These are phyloP conservation scores for Cephus cinctus DNA, from an alignment of 1,140 invertebrate genomes.

Conservation along the genomic window DNA sequence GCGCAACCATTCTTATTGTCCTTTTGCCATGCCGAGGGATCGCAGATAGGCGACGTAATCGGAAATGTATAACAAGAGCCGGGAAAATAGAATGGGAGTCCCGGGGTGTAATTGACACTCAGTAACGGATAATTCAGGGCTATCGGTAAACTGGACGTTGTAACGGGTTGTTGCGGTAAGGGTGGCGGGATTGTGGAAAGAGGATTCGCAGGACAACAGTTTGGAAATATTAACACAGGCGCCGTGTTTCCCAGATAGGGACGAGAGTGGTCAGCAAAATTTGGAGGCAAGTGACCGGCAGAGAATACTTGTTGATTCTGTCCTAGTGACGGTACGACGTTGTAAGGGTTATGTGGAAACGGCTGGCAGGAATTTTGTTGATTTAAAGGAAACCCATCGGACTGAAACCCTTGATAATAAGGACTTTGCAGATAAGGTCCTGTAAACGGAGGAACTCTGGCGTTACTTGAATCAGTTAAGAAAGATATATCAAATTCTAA, in stretches of 20 bases:
- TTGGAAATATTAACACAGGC: slow-evolving; percentile 47
- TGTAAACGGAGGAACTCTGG: not conserved
- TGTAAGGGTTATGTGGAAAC: slow-evolving; percentile 6
- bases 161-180: slow-evolving; percentile 14
- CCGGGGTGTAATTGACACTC: not conserved
- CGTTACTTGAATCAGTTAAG: no score
- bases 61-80: slow-evolving; percentile 5
- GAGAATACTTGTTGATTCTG: not conserved
- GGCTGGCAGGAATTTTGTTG: slow-evolving; percentile 8
- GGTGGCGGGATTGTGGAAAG: slow-evolving; percentile 24
- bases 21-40: slow-evolving; percentile 8
- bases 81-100: not conserved
- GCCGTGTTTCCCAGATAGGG: slow-evolving; percentile 23
- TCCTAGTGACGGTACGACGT: not conserved
- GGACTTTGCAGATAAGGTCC: not conserved
- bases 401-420: not conserved
- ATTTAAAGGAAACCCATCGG: not conserved
- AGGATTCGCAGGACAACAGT: slow-evolving; percentile 18
- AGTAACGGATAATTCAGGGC: not conserved
- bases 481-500: no score
- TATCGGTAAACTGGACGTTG: not conserved
- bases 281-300: slow-evolving; percentile 18
- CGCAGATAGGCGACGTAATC: slow-evolving; percentile 21
- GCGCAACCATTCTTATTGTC: no score
- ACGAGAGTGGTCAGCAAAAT: slow-evolving; percentile 37